Percentiles rank a stretch among this genome's conserved stretches.
Conservation (phyloP, 2,113 vertebrate genomes). For the Cyrtonyx montezumae region DNA sequence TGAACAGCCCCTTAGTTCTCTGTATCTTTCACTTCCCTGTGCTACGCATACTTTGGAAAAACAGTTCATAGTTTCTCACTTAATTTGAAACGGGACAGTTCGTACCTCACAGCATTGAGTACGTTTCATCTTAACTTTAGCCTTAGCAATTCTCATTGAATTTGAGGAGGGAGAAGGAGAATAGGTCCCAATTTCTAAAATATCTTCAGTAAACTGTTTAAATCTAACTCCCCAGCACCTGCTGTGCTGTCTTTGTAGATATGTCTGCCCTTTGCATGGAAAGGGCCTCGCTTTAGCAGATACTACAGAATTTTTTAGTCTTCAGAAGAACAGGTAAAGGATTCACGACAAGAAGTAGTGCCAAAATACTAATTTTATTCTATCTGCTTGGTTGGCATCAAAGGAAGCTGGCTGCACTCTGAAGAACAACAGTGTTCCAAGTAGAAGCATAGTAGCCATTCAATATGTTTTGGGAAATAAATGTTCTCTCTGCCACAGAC, state of each 20-base stretch:
- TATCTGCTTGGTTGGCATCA: neutral
- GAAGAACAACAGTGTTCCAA: neutral
- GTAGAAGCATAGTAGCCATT: neutral
- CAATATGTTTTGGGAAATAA: neutral
- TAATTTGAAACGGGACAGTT: neutral
- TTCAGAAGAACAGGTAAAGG: neutral
- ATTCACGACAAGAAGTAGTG: no score
- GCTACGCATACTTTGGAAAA: accelerated
- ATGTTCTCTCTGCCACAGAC: neutral
- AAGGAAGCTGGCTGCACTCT: neutral
- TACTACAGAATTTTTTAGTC: neutral
- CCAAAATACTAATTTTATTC: neutral
- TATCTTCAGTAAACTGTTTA: neutral
- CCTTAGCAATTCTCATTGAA: neutral
- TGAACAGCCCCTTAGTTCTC: no score
- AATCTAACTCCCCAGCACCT: neutral
- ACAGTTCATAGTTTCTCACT: neutral
- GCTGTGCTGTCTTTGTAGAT: no score
- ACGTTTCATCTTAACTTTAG: neutral
- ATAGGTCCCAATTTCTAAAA: neutral
- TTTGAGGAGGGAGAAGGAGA: neutral
- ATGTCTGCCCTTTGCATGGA: neutral
- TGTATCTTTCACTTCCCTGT: accelerated
- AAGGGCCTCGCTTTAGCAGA: neutral
- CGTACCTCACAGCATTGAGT: neutral